phyloP scores from a whole-genome alignment of 2,888 invertebrate species.

The Aphodius granarius region DNA sequence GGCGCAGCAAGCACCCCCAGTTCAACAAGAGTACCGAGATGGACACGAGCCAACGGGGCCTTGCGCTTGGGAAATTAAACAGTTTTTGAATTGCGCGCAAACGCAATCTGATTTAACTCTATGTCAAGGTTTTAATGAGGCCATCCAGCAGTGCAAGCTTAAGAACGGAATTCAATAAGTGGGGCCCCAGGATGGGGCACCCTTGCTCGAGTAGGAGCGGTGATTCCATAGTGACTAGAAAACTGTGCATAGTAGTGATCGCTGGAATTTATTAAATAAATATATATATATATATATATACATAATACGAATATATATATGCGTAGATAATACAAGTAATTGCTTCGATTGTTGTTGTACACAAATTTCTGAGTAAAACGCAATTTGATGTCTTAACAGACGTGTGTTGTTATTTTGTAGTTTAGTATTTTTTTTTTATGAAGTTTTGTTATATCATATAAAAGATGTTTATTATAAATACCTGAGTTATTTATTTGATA shows the following conservation, averaged over 20 bases:
- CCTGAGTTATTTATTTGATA: background rate
- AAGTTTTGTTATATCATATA: background rate
- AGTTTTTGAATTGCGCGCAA: constrained; percentile 94
- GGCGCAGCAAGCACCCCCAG: constrained; percentile 47
- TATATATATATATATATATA: background rate
- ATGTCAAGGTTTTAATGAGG: constrained; percentile 98
- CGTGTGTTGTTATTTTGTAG: background rate
- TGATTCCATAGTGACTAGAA: background rate
- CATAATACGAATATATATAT: background rate
- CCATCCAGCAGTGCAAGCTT: constrained; percentile 91
- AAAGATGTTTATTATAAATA: background rate
- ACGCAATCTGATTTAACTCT: constrained; percentile 86
- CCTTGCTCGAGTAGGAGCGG: background rate
- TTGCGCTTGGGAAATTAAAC: constrained; percentile 93
- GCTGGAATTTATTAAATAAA: background rate
- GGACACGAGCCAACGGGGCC: constrained; percentile 67
- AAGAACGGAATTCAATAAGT: constrained; percentile 55
- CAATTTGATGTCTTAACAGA: background rate
- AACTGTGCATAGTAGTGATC: background rate
- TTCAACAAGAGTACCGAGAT: constrained; percentile 55
- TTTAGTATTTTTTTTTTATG: background rate
- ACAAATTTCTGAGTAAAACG: background rate
- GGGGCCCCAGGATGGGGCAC: background rate
- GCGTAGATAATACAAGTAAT: background rate
- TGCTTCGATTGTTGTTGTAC: background rate